These are phyloP conservation scores for Nomada ferruginata DNA, from an alignment of 2,888 invertebrate species.

Conservation along the genomic window DNA sequence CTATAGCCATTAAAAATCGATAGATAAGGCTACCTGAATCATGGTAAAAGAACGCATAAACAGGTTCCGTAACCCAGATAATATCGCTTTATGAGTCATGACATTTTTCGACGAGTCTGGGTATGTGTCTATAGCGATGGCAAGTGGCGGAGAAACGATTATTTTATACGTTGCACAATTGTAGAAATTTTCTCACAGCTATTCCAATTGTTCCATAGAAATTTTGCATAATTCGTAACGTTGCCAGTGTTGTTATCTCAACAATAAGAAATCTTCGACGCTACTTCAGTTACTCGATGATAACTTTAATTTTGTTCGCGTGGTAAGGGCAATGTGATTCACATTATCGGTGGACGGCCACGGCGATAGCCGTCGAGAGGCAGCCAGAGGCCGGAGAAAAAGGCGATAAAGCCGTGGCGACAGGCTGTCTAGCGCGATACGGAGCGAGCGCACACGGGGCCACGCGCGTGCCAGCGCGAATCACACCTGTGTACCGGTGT, in stretches of 20 bases:
- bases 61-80: conserved; percentile 52
- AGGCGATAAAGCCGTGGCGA: conserved; percentile 79
- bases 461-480: conserved; percentile 38
- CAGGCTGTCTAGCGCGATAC: conserved; percentile 80
- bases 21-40: conserved; percentile 34
- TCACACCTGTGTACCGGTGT: conserved; percentile 46
- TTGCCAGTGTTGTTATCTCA: no score
- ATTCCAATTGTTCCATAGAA: no score
- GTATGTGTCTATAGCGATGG: conserved; percentile 23
- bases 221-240: no score
- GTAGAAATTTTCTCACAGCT: neutral
- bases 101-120: neutral
- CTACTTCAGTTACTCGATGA: neutral
- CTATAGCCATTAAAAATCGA: conserved; percentile 12
- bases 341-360: conserved; percentile 71
- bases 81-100: conserved; percentile 55
- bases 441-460: conserved; percentile 36
- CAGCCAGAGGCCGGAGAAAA: conserved; percentile 60
- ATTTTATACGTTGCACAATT: no score
- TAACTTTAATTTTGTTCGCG: conserved; percentile 58
- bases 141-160: conserved; percentile 47
- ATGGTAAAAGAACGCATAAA: conserved; percentile 19
- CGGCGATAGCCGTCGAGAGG: conserved; percentile 64
- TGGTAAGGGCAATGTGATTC: conserved; percentile 73
- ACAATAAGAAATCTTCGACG: neutral